Evolutionary conservation across 2,888 invertebrate genomes (phyloP).

Genomic region (Caenorhabditis virilis): DNA sequence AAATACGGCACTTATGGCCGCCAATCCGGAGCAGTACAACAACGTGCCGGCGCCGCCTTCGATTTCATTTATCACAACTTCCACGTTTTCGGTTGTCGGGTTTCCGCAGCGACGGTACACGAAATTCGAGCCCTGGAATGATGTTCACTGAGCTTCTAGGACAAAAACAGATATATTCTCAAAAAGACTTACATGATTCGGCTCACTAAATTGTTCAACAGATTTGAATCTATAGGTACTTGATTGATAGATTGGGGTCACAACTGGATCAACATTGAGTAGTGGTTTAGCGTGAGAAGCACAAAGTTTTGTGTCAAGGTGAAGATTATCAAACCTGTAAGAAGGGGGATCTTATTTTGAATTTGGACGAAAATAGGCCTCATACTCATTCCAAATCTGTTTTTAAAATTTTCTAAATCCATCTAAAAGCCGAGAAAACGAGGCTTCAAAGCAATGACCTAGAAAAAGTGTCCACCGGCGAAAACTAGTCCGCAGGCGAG

Average conservation of each 20-base stretch:
- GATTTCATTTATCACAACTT: slow-evolving; percentile 48
- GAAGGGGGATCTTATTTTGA: no score
- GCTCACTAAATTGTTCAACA: slow-evolving; percentile 34
- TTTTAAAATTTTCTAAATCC: no score
- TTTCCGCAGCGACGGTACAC: slow-evolving; percentile 52
- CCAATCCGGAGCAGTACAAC: slow-evolving; percentile 51
- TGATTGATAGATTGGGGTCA: slow-evolving; percentile 51
- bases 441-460: no score
- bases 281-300: slow-evolving; percentile 38
- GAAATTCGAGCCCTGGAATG: slow-evolving; percentile 39
- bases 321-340: slow-evolving; percentile 22
- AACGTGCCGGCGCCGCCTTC: slow-evolving; percentile 51
- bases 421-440: no score
- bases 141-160: no score
- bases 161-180: no score
- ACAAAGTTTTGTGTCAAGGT: slow-evolving; percentile 29
- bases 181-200: slow-evolving; percentile 33
- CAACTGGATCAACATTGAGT: slow-evolving; percentile 44
- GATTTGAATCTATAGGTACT: slow-evolving; percentile 41
- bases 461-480: no score
- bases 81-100: slow-evolving; percentile 52
- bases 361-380: no score
- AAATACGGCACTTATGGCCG: slow-evolving; percentile 67
- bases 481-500: no score
- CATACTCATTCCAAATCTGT: no score